Conservation (phyloP, 2,113 vertebrate species). For the Dolichotis patagonum region DNA sequence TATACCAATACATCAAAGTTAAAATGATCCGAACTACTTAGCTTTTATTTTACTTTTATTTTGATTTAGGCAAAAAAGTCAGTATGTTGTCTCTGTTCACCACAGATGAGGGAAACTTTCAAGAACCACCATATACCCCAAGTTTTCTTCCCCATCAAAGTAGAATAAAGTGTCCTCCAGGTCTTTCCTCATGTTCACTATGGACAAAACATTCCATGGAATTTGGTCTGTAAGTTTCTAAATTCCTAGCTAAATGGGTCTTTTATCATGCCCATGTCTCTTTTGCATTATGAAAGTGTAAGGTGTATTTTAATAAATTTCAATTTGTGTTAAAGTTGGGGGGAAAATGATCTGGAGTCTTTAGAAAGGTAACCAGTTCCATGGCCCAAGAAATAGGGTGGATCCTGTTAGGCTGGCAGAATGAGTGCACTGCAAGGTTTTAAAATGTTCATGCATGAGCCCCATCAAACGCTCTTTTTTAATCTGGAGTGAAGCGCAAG, state of each 20-base stretch:
- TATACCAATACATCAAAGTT: constrained; percentile 11
- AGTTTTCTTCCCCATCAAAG: not conserved
- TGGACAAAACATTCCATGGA: not conserved
- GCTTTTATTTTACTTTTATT: constrained; percentile 37
- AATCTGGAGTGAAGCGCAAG: not conserved
- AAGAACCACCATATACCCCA: not conserved
- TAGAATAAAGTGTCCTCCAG: not conserved
- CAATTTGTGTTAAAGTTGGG: not conserved
- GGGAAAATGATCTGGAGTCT: not conserved
- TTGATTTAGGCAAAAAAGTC: not conserved
- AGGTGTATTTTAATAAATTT: not conserved
- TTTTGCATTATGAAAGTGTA: not conserved
- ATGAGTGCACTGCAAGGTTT: not conserved
- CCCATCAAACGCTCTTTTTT: not conserved
- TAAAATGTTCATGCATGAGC: not conserved
- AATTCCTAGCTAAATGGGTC: not conserved
- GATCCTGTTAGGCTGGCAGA: not conserved
- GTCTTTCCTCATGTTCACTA: not conserved
- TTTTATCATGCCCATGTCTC: not conserved
- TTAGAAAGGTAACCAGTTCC: not conserved
- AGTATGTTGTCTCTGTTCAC: not conserved
- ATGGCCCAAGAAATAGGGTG: not conserved
- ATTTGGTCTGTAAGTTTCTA: not conserved
- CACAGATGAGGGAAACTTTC: not conserved
- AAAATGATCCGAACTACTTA: constrained; percentile 23